These are phyloP conservation scores for Mesitornis unicolor DNA, from an alignment of 2,113 vertebrate genomes.

Conservation along the genomic window DNA sequence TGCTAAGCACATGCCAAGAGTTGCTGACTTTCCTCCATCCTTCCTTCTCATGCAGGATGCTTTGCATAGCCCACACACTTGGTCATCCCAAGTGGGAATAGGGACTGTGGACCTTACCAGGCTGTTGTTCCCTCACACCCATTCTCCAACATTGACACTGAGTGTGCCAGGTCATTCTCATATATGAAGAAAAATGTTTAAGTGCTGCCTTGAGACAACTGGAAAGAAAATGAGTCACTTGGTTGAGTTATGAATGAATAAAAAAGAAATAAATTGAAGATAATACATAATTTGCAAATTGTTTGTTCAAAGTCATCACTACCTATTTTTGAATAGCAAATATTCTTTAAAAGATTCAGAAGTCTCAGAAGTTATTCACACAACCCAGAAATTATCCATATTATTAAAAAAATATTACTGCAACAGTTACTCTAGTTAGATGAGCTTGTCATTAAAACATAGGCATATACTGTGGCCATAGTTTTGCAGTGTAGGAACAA, in stretches of 20 bases:
- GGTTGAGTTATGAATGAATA: not conserved
- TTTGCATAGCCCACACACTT: not conserved
- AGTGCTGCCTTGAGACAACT: not conserved
- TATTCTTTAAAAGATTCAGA: not conserved
- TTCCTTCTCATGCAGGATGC: not conserved
- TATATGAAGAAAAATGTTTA: not conserved
- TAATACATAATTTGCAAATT: not conserved
- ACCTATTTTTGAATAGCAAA: not conserved
- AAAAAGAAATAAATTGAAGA: not conserved
- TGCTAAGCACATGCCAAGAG: not conserved
- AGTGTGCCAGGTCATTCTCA: not conserved
- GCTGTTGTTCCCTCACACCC: not conserved
- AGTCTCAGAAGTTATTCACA: not conserved
- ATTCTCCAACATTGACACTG: not conserved
- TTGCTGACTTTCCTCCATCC: not conserved
- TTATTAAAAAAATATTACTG: not conserved
- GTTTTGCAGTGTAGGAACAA: not conserved
- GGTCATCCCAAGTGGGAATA: not conserved
- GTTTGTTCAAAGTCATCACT: not conserved
- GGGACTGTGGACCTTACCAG: not conserved
- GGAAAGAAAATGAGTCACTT: not conserved
- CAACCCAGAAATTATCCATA: not conserved
- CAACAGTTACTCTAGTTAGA: not conserved
- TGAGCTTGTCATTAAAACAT: not conserved
- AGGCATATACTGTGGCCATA: not conserved